A percentile compares a stretch with the other conserved stretches of the same genome.
Evolutionary conservation across 1,140 invertebrate genomes (phyloP).

Genomic region (Tetramorium parvispinum): DNA sequence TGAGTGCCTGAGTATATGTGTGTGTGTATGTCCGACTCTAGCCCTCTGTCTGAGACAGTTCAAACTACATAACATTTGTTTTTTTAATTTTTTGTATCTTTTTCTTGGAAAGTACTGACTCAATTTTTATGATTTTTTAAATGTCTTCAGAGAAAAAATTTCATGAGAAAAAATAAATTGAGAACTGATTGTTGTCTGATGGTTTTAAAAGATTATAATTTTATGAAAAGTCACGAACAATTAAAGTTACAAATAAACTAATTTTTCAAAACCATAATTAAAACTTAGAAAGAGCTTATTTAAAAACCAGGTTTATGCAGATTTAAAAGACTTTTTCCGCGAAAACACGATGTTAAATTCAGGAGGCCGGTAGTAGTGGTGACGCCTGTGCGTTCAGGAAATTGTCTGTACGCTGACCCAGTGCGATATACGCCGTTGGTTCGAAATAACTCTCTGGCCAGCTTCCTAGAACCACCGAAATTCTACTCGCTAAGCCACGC

Average conservation of each 20-base stretch:
- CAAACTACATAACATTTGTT: too few relatives aligned
- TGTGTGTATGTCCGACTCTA: too few relatives aligned
- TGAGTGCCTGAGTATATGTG: too few relatives aligned
- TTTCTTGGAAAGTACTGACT: neutral
- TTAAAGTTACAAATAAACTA: neutral
- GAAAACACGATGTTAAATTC: neutral
- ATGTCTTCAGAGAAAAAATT: too few relatives aligned
- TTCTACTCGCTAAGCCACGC: conserved; percentile 47
- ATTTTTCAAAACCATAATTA: neutral
- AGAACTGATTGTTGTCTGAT: neutral
- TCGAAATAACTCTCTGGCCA: conserved; percentile 78
- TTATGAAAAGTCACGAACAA: neutral
- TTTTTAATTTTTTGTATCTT: neutral
- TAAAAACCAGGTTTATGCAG: neutral
- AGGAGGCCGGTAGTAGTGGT: neutral
- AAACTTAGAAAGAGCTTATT: neutral
- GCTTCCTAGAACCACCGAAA: conserved; percentile 66
- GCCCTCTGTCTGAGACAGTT: too few relatives aligned
- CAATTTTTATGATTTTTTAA: neutral
- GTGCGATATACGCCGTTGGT: conserved; percentile 62
- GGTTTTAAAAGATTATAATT: neutral
- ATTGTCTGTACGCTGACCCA: conserved; percentile 81
- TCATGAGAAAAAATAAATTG: neutral
- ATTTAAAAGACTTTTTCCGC: neutral
- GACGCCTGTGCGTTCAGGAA: conserved; percentile 67